Evolutionary conservation across 1,140 invertebrate genomes (phyloP), one percentile per base, ranked within the genome.

Genomic region (Pseudomyrmex dendroicus): DNA sequence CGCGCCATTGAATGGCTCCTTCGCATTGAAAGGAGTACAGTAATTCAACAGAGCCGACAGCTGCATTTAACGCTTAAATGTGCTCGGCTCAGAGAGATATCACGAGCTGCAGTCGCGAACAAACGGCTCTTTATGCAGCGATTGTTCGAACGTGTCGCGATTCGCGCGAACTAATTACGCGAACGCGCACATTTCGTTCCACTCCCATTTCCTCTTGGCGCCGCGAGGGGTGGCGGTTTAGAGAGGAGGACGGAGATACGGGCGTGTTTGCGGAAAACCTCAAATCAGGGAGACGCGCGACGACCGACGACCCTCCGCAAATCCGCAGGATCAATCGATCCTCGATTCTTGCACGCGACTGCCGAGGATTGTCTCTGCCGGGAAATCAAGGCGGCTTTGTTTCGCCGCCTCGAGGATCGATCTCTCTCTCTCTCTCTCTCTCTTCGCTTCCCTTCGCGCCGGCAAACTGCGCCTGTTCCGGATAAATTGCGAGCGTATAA

Each of bases 401-500:
- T 59, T 80, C 12, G 66, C 13, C 15, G 52, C 20, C 35, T 25
- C 52, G 52, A 57, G 66, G 20, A 80, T 80, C 44, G 66, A 80
- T 80, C 44, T 25, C 46, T 20, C 61, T 12, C 22, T 22, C 22
- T 22, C 22, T 22, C 22, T 22, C 22, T 22, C 22, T 22, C 25
- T 25, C 25, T 25, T 35, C 35, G 35, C 35, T 35, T 35, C 70
- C 35, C 13, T 12, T 52, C 57, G 3, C 57, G 57, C 66, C 17
- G 52, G 64, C 74, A 12, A 77, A 68, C 63, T 68, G 64, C 63
- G 12, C 35, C 44, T n/a, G 13, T 20, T 54, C 64, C 35, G 56
- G 66, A 80, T 80, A 80, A 80, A 80, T 70, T 59, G 76, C 66
- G 76, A 80, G 56, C 76, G 76, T 59, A 70, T 35, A 72, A 80